These are phyloP conservation scores for Ectropis grisescens DNA, from an alignment of 1,140 invertebrate genomes.

Conservation along the genomic window DNA sequence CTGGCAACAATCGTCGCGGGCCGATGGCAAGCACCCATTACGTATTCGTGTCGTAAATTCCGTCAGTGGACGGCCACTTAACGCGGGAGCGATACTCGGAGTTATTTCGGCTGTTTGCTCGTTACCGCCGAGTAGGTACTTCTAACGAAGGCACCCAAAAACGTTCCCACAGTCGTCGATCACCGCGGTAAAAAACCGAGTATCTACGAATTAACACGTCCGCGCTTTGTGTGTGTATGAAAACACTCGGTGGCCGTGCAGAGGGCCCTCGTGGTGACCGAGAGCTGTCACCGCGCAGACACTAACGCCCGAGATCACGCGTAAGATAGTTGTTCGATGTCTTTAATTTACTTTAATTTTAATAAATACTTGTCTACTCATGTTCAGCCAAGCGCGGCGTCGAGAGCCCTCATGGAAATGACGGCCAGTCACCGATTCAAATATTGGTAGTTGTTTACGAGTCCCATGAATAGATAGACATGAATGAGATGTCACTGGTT, in stretches of 20 bases:
- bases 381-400: constrained; percentile 15
- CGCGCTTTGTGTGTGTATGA: constrained; percentile 57
- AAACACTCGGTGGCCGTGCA: constrained; percentile 55
- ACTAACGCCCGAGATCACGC: constrained; percentile 19
- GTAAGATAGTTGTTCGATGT: constrained; percentile 51
- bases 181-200: constrained; percentile 55
- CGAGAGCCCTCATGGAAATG: constrained; percentile 27
- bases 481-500: too few relatives aligned
- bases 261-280: constrained; percentile 55
- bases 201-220: constrained; percentile 69
- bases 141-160: constrained; percentile 58
- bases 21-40: constrained; percentile 35
- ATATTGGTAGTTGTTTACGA: constrained; percentile 7
- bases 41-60: constrained; percentile 41
- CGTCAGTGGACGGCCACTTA: constrained; percentile 43
- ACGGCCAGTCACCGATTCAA: constrained; percentile 26
- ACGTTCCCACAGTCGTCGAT: constrained; percentile 66
- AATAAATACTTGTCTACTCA: constrained; percentile 23
- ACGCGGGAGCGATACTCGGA: constrained; percentile 49
- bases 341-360: constrained; percentile 64
- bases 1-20: constrained; percentile 29
- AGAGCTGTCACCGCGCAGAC: constrained; percentile 42
- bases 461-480: too few relatives aligned
- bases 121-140: constrained; percentile 54
- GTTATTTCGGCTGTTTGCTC: constrained; percentile 55